phyloP scores from a whole-genome alignment of 2,888 invertebrate species.

The Orthonevra nobilis region DNA sequence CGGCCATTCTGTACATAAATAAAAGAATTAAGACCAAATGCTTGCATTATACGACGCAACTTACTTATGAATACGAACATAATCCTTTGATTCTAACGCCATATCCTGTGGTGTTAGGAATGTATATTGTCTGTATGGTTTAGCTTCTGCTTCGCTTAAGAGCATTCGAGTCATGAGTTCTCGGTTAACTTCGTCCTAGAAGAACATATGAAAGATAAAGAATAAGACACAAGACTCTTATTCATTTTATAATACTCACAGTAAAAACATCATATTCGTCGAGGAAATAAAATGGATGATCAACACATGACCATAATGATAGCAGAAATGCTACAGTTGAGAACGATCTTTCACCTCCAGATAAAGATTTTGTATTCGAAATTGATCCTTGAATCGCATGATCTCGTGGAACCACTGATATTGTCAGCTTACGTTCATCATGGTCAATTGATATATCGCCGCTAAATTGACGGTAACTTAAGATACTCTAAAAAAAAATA shows the following conservation, averaged over 20 bases:
- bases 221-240: no score
- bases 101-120: slow-evolving; percentile 94
- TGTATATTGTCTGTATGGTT: slow-evolving; percentile 88
- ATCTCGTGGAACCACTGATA: slow-evolving; percentile 82
- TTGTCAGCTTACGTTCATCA: slow-evolving; percentile 79
- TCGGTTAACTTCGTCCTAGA: slow-evolving; percentile 91
- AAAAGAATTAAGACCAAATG: background rate
- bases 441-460: slow-evolving; percentile 78
- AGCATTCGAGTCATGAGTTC: slow-evolving; percentile 89
- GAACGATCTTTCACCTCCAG: slow-evolving; percentile 97
- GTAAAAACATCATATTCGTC: slow-evolving; percentile 99
- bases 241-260: slow-evolving; percentile 83
- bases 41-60: slow-evolving; percentile 23
- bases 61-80: slow-evolving; percentile 84
- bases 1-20: slow-evolving; percentile 31
- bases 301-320: slow-evolving; percentile 95
- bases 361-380: slow-evolving; percentile 86
- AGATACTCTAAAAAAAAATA: slow-evolving; percentile 72
- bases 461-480: slow-evolving; percentile 75
- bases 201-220: background rate
- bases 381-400: slow-evolving; percentile 79
- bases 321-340: slow-evolving; percentile 96
- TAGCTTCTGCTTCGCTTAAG: slow-evolving; percentile 86
- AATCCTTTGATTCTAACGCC: slow-evolving; percentile 81
- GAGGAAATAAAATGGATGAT: slow-evolving; percentile 94